These are phyloP conservation scores for Drosophila lacicola DNA, from an alignment of 2,888 invertebrate genomes.

Conservation along the genomic window DNA sequence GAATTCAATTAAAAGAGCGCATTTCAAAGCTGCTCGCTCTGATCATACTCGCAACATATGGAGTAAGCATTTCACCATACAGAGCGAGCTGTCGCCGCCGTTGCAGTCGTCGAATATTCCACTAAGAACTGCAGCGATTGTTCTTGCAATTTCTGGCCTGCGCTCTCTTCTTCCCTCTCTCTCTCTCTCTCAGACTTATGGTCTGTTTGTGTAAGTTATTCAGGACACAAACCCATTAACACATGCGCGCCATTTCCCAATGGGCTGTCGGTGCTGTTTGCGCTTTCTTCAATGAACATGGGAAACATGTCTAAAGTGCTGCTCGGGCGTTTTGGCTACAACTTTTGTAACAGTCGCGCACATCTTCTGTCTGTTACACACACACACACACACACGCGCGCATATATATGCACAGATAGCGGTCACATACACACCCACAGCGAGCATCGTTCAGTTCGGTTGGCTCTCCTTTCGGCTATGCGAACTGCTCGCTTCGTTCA, in stretches of 20 bases:
- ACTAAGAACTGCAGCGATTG: background rate
- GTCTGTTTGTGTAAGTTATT: constrained; percentile 5
- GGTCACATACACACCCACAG: constrained; percentile 4
- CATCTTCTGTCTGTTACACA: constrained; percentile 31
- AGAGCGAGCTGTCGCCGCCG: background rate
- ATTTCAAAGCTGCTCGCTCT: no score
- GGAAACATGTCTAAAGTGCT: constrained; percentile 48
- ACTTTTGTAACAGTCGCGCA: constrained; percentile 57
- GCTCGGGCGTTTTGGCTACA: constrained; percentile 54
- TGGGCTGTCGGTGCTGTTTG: constrained; percentile 39
- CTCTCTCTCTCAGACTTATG: background rate
- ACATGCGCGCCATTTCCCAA: constrained; percentile 62
- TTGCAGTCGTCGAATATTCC: background rate
- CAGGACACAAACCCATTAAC: constrained; percentile 48
- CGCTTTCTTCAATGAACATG: constrained; percentile 59
- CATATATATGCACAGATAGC: constrained; percentile 1
- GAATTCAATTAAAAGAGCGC: no score
- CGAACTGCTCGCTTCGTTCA: constrained; percentile 19
- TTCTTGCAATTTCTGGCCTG: background rate
- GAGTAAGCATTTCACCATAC: no score
- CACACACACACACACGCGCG: constrained; percentile 17
- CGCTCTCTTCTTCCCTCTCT: background rate
- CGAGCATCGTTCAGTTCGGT: constrained; percentile 31
- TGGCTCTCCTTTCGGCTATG: constrained; percentile 30
- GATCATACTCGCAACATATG: no score